Percentiles rank a stretch among this genome's conserved stretches.
These are phyloP conservation scores for Leptinotarsa lineolata DNA, from an alignment of 1,140 invertebrate genomes.

Conservation along the genomic window DNA sequence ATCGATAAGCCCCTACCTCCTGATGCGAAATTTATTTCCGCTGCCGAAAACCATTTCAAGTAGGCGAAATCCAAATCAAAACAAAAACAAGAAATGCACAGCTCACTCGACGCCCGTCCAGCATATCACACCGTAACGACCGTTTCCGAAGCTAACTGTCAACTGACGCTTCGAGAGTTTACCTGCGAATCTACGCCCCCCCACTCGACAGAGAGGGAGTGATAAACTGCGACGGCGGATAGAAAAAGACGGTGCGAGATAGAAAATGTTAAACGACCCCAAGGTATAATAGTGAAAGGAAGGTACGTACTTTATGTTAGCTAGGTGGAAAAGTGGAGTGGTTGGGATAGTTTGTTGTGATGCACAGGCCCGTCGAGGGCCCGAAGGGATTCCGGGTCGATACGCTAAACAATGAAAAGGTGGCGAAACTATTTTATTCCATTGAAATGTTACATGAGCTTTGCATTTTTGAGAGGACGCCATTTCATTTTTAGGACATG, in stretches of 20 bases:
- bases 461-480: too few relatives aligned
- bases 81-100: conserved; percentile 21
- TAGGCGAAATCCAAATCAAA: conserved; percentile 30
- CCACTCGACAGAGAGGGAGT: conserved; percentile 32
- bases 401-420: too few relatives aligned
- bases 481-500: too few relatives aligned
- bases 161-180: conserved; percentile 36
- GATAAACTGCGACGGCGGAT: not conserved
- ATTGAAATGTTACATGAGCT: too few relatives aligned
- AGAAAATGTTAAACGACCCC: conserved; percentile 35
- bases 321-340: conserved; percentile 40
- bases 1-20: conserved; percentile 58
- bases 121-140: conserved; percentile 20
- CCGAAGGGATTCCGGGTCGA: too few relatives aligned
- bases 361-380: too few relatives aligned
- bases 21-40: conserved; percentile 65
- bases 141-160: conserved; percentile 38
- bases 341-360: not conserved
- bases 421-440: too few relatives aligned
- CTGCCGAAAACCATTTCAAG: conserved; percentile 65
- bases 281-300: conserved; percentile 44
- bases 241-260: not conserved
- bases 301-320: conserved; percentile 35
- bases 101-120: conserved; percentile 8
- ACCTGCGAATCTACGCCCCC: conserved; percentile 40